Evolutionary conservation across 2,797 vertebrate genomes (phyloP).

Genomic region (Propithecus deckenii): DNA sequence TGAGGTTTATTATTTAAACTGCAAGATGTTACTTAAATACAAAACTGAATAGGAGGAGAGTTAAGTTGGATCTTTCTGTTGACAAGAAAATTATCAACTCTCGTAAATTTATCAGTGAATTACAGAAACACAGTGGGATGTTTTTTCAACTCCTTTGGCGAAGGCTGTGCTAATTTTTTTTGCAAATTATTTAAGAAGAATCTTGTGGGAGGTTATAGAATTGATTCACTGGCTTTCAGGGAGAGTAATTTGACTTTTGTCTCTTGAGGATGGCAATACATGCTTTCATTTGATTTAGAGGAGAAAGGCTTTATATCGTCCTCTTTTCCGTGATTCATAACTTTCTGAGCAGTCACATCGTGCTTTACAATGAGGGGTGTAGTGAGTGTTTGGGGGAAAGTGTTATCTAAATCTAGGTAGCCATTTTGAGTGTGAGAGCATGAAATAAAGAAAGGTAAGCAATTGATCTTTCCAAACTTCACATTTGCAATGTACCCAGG

Average conservation of each 20-base stretch:
- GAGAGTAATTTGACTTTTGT: constrained; percentile 34
- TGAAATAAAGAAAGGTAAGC: constrained; percentile 25
- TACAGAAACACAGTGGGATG: constrained; percentile 42
- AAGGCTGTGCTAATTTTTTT: neutral
- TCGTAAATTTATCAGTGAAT: neutral
- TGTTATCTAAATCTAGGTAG: neutral
- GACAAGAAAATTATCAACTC: constrained; percentile 61
- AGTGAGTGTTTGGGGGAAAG: neutral
- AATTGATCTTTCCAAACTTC: neutral
- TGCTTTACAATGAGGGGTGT: neutral
- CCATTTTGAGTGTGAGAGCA: constrained; percentile 37
- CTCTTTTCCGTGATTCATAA: constrained; percentile 44
- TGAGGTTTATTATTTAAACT: constrained; percentile 61
- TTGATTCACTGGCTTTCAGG: neutral
- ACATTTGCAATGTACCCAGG: neutral
- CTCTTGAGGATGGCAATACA: constrained; percentile 24
- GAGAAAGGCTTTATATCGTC: constrained; percentile 34
- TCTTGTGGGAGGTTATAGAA: neutral
- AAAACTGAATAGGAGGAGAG: constrained; percentile 23
- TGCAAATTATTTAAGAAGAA: constrained; percentile 29
- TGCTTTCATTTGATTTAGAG: constrained; percentile 41
- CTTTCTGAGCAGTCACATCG: constrained; percentile 19
- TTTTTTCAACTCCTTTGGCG: constrained; percentile 40
- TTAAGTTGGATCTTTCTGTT: constrained; percentile 57
- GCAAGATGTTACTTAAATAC: constrained; percentile 12